Percentiles rank a stretch among this genome's conserved stretches.
These are phyloP conservation scores for Gortyna flavago DNA, from an alignment of 2,888 invertebrate species.

Conservation along the genomic window DNA sequence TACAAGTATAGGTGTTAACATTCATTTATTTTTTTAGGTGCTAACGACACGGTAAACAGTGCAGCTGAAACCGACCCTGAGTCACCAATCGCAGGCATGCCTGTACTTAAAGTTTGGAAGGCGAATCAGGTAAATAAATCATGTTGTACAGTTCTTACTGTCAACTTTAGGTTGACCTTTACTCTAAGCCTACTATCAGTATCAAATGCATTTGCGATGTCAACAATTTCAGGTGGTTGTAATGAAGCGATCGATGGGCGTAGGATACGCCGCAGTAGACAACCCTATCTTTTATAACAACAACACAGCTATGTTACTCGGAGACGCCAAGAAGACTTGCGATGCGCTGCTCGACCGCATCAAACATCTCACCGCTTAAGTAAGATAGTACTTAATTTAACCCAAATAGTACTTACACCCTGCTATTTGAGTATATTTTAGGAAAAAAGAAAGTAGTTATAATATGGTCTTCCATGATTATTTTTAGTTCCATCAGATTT, in stretches of 20 bases:
- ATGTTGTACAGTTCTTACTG: not conserved
- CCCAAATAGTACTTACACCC: constrained; percentile 36
- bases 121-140: constrained; percentile 91
- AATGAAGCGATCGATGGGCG: constrained; percentile 97
- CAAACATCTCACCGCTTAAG: constrained; percentile 80
- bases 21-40: constrained; percentile 84
- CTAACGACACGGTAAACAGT: constrained; percentile 97
- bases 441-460: not conserved
- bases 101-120: constrained; percentile 96
- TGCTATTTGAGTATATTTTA: constrained; percentile 29
- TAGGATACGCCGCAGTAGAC: constrained; percentile 97
- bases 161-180: not conserved
- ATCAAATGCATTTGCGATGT: constrained; percentile 4
- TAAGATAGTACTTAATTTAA: constrained; percentile 42
- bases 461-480: constrained; percentile 12
- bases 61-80: constrained; percentile 97
- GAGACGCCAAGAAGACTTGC: constrained; percentile 97
- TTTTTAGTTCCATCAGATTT: constrained; percentile 37
- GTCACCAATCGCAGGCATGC: constrained; percentile 98
- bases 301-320: constrained; percentile 96
- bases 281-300: constrained; percentile 97
- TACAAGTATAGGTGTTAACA: not conserved
- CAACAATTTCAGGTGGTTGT: constrained; percentile 92
- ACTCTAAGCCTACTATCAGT: not conserved
- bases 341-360: constrained; percentile 94